A percentile compares a stretch with the other conserved stretches of the same genome.
Evolutionary conservation across 2,888 invertebrate species (phyloP).

Genomic region (Empis stercorea): DNA sequence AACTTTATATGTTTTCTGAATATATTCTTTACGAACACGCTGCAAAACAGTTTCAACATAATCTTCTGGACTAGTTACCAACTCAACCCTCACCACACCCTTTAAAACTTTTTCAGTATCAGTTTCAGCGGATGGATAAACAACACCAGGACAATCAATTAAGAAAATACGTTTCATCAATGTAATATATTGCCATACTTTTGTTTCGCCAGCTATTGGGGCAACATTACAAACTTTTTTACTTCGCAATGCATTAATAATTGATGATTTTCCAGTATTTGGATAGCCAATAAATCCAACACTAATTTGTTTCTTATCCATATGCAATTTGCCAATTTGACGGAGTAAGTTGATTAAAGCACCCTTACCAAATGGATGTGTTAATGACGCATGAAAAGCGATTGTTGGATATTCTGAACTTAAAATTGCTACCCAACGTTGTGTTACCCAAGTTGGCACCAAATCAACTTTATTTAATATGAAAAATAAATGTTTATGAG

Average conservation of each 20-base stretch:
- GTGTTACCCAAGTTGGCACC: conserved; percentile 96
- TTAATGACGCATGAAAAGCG: conserved; percentile 97
- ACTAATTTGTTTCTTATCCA: conserved; percentile 96
- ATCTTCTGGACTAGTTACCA: conserved; percentile 88
- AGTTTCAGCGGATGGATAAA: conserved; percentile 91
- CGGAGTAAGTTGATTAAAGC: conserved; percentile 89
- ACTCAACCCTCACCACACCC: conserved; percentile 93
- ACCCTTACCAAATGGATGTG: conserved; percentile 96
- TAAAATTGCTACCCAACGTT: conserved; percentile 91
- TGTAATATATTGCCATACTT: conserved; percentile 99
- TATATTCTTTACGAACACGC: conserved; percentile 78
- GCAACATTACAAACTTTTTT: conserved; percentile 99
- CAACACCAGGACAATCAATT: conserved; percentile 98
- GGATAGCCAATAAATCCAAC: conserved; percentile 99
- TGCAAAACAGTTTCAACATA: conserved; percentile 79
- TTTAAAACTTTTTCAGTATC: conserved; percentile 92
- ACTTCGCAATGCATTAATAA: conserved; percentile 89
- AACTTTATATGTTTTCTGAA: conserved; percentile 81
- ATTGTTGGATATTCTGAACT: conserved; percentile 94
- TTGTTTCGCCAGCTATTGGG: conserved; percentile 94
- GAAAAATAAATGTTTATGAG: conserved; percentile 94
- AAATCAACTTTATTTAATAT: conserved; percentile 94
- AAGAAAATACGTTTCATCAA: conserved; percentile 93
- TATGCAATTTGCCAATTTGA: conserved; percentile 89
- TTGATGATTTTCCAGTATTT: conserved; percentile 96